Conservation (phyloP, 1,140 invertebrate species). For the Campoletis sonorensis region DNA sequence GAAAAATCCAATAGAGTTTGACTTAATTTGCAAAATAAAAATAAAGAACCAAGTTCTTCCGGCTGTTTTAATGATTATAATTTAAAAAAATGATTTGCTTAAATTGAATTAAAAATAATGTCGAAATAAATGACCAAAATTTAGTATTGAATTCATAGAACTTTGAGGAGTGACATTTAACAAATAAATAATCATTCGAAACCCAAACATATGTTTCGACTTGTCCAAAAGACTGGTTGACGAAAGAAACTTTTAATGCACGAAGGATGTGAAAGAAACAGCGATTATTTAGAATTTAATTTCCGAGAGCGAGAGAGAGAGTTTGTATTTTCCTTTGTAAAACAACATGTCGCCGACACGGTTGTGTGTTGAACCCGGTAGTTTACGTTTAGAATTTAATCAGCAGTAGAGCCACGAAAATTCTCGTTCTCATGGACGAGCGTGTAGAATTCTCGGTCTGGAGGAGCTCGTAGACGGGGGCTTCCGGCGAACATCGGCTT, state of each 20-base stretch:
- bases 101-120: too few relatives aligned
- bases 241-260: neutral
- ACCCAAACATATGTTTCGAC: neutral
- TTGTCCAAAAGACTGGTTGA: neutral
- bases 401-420: conserved; percentile 51
- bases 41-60: neutral
- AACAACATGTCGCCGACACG: conserved; percentile 26
- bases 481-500: conserved; percentile 69
- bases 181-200: neutral
- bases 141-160: too few relatives aligned
- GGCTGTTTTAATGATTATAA: too few relatives aligned
- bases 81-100: too few relatives aligned
- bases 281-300: conserved; percentile 26
- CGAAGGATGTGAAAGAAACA: neutral
- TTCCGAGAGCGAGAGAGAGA: neutral
- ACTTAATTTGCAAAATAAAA: neutral
- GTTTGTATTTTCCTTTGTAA: conserved; percentile 31
- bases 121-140: too few relatives aligned
- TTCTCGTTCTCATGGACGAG: conserved; percentile 62
- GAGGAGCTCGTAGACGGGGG: conserved; percentile 64
- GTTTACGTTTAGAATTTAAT: conserved; percentile 35
- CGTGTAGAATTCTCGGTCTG: conserved; percentile 45
- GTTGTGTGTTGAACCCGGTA: conserved; percentile 26
- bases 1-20: neutral
- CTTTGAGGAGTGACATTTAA: too few relatives aligned